Conservation (phyloP, 2,888 invertebrate species). For the Merodon equestris region DNA sequence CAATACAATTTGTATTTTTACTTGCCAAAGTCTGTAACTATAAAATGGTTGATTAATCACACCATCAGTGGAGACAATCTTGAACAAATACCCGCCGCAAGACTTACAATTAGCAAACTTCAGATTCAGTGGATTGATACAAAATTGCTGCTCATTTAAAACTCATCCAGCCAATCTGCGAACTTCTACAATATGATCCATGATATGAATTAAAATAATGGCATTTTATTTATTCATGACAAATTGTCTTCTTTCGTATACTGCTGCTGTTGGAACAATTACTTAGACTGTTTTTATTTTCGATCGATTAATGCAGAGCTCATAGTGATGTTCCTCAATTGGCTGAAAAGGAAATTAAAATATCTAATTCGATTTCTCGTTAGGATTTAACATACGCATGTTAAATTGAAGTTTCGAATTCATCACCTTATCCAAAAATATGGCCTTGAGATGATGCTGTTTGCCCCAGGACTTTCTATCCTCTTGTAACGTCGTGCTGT, state of each 20-base stretch:
- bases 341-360: no score
- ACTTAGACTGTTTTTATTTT: background rate
- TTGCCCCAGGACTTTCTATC: no score
- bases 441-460: no score
- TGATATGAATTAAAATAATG: constrained; percentile 55
- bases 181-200: constrained; percentile 57
- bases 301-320: no score
- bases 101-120: constrained; percentile 15
- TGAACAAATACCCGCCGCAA: constrained; percentile 53
- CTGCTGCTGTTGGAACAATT: constrained; percentile 41
- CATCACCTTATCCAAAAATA: no score
- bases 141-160: constrained; percentile 27
- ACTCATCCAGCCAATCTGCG: constrained; percentile 51
- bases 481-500: no score
- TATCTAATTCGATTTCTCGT: no score
- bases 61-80: constrained; percentile 64
- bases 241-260: constrained; percentile 63
- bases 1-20: no score
- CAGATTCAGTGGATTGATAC: constrained; percentile 4
- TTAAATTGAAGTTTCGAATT: no score
- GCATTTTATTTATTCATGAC: constrained; percentile 64
- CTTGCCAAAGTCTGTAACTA: constrained; percentile 26
- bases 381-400: no score
- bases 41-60: constrained; percentile 61
- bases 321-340: no score